These are phyloP conservation scores for Trogon surrucura DNA, from an alignment of 2,113 vertebrate genomes.

Conservation along the genomic window DNA sequence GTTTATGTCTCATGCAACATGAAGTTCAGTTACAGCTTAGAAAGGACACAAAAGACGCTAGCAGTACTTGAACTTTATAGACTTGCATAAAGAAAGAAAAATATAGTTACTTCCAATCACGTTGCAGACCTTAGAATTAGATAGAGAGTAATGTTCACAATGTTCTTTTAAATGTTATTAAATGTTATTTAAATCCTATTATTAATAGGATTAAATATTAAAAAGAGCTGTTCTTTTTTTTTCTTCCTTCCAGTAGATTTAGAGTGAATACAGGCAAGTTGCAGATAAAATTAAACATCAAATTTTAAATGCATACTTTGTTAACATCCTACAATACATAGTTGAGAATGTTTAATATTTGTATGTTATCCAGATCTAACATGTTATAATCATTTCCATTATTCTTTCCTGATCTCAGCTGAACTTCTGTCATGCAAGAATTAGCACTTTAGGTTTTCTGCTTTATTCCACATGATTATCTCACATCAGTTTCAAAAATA, in stretches of 20 bases:
- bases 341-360: not conserved
- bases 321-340: rapidly evolving
- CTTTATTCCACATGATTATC: not conserved
- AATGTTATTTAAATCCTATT: not conserved
- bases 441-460: not conserved
- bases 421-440: not conserved
- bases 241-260: not conserved
- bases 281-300: not conserved
- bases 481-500: not conserved
- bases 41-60: not conserved
- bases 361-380: not conserved
- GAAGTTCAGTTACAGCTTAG: not conserved
- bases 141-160: not conserved
- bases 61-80: not conserved
- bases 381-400: not conserved
- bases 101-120: not conserved
- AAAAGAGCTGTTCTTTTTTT: not conserved
- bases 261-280: not conserved
- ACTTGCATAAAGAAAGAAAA: not conserved
- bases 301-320: not conserved
- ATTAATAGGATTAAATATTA: not conserved
- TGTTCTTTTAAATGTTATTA: not conserved
- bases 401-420: not conserved
- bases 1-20: not conserved
- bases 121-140: not conserved